phyloP scores from a whole-genome alignment of 2,888 invertebrate species.

The Phragmatobia fuliginosa region DNA sequence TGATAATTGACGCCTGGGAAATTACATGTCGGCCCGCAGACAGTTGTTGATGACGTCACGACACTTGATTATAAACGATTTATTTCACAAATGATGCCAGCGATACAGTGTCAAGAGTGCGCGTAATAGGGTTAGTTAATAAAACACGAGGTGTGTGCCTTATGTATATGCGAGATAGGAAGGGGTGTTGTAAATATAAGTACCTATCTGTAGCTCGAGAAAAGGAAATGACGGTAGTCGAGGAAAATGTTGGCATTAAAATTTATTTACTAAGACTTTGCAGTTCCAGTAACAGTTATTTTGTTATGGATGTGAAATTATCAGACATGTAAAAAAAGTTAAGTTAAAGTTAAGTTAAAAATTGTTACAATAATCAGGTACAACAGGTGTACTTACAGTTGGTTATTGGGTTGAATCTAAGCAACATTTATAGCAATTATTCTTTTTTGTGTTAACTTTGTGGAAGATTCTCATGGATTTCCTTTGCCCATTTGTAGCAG shows the following conservation, averaged over 20 bases:
- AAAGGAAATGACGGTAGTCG: not conserved
- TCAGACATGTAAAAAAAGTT: not conserved
- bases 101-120: slow-evolving; percentile 43
- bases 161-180: slow-evolving; percentile 1
- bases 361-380: not conserved
- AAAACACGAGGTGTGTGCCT: slow-evolving; percentile 33
- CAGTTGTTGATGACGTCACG: slow-evolving; percentile 86
- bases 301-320: not conserved
- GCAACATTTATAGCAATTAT: too few species aligned
- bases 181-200: not conserved
- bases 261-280: not conserved
- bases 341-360: too few species aligned
- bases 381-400: not conserved
- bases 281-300: not conserved
- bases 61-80: slow-evolving; percentile 85
- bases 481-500: too few species aligned
- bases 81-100: slow-evolving; percentile 75
- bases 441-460: too few species aligned
- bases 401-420: not conserved
- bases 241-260: not conserved
- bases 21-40: slow-evolving; percentile 84
- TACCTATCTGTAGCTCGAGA: not conserved
- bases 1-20: slow-evolving; percentile 85
- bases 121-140: slow-evolving; percentile 44
- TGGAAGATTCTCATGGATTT: too few species aligned